Conservation (phyloP, 2,113 vertebrate genomes). For the Sebastes schlegelii region DNA sequence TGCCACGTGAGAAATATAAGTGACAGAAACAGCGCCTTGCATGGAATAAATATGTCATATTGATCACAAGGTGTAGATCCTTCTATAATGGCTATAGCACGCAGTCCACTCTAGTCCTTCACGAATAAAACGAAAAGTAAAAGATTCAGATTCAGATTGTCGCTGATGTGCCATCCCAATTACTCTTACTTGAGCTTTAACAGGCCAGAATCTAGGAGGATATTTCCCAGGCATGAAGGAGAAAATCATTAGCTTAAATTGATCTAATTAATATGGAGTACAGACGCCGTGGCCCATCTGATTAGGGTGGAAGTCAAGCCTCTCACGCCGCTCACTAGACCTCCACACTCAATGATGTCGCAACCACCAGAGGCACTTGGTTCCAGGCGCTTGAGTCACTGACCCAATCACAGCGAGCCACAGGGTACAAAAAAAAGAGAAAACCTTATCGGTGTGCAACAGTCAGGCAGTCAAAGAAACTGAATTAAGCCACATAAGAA, state of each 20-base stretch:
- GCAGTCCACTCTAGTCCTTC: not conserved
- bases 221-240: constrained; percentile 56
- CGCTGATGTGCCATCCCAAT: not conserved
- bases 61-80: not conserved
- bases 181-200: constrained; percentile 19
- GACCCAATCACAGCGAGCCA: constrained; percentile 82
- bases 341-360: constrained; percentile 85
- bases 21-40: constrained; percentile 31
- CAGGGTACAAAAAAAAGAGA: not conserved
- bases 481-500: not conserved
- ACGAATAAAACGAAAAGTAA: constrained; percentile 25
- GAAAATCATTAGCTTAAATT: constrained; percentile 67
- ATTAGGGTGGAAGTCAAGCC: constrained; percentile 65
- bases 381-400: constrained; percentile 87
- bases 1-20: constrained; percentile 14
- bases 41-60: constrained; percentile 41
- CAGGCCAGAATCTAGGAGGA: constrained; percentile 31
- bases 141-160: constrained; percentile 19
- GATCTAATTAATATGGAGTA: constrained; percentile 66
- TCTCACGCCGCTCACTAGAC: constrained; percentile 81
- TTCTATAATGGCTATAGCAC: not conserved
- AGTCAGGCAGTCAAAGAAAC: constrained; percentile 2
- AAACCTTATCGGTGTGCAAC: constrained; percentile 15
- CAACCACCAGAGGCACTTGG: constrained; percentile 57
- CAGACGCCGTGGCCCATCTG: constrained; percentile 41